phyloP scores from a whole-genome alignment of 2,113 vertebrate species.

The Orientallactaga bullata region DNA sequence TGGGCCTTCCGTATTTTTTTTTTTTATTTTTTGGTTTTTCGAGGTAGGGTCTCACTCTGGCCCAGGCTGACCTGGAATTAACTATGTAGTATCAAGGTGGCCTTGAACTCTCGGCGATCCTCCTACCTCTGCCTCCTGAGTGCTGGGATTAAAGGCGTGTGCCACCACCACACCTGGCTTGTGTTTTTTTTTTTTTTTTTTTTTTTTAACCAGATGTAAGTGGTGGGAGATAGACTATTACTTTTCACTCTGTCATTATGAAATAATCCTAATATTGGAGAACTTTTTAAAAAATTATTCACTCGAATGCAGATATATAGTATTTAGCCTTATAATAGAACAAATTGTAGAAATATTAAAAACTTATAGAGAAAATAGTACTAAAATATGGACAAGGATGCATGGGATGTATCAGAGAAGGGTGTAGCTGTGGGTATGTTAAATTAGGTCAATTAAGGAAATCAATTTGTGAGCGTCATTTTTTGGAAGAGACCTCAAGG shows the following conservation, averaged over 20 bases:
- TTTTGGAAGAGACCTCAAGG: neutral
- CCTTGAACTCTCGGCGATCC: no score
- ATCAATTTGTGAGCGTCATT: neutral
- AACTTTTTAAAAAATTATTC: neutral
- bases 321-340: neutral
- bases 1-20: neutral
- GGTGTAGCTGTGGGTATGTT: neutral
- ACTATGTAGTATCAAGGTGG: no score
- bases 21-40: no score
- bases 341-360: neutral
- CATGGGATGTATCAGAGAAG: no score
- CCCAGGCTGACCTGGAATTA: no score
- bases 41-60: no score
- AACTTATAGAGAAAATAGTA: neutral
- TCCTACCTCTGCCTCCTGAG: no score
- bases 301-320: neutral
- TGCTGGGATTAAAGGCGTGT: no score
- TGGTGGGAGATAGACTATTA: neutral
- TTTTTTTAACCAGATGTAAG: neutral
- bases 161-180: no score
- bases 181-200: neutral
- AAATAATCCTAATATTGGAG: neutral
- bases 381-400: neutral
- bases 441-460: neutral
- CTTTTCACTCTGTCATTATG: fast-evolving